Evolutionary conservation across 2,888 invertebrate genomes (phyloP), one percentile per base, ranked within the genome.

Genomic region (Polyploca ridens): DNA sequence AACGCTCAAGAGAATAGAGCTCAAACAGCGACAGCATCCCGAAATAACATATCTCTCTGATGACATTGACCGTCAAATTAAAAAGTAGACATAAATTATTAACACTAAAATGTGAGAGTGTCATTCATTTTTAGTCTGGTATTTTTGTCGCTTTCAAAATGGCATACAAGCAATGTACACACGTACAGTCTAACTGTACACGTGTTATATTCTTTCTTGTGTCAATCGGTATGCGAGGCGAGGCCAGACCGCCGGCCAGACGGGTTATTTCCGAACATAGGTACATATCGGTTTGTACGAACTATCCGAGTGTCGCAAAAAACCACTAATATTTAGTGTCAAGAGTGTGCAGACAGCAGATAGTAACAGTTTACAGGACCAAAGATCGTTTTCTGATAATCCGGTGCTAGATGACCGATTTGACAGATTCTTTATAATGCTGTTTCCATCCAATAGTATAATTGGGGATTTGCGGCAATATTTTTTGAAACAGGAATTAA

Each of bases 181-280:
- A 5, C n/a, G 14, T n/a, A 46, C n/a, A 46, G 46, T n/a, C 46
- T 46, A 41, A 44, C 19, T 61, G 61, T 61, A 61, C 35, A 61
- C 41, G 61, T 41, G 41, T 41, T 54, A 54, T 54, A 49, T 16
- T 54, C 49, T 62, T 54, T 62, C 54, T 63, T 54, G 35, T 61
- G 64, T 64, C 64, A 61, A 64, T 67, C 62, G 66, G 66, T 64
- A 63, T 62, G 67, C 64, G 60, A 44, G 62, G 33, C 62, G 58
- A 60, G 64, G 61, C 73, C 71, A 72, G 73, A 71, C 72, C 54
- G 64, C 27, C 63, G 62, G 63, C 81, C 79, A 83, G 83, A 84
- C 83, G 66, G 66, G 74, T 75, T 82, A 82, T 83, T 83, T 83
- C 75, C 70, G 76, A 78, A 64, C 70, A 27, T 35, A 35, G 35